A percentile compares a stretch with the other conserved stretches of the same genome.
Conservation (phyloP, 92 coral and sea anemone genomes). For the Muricea muricata region DNA sequence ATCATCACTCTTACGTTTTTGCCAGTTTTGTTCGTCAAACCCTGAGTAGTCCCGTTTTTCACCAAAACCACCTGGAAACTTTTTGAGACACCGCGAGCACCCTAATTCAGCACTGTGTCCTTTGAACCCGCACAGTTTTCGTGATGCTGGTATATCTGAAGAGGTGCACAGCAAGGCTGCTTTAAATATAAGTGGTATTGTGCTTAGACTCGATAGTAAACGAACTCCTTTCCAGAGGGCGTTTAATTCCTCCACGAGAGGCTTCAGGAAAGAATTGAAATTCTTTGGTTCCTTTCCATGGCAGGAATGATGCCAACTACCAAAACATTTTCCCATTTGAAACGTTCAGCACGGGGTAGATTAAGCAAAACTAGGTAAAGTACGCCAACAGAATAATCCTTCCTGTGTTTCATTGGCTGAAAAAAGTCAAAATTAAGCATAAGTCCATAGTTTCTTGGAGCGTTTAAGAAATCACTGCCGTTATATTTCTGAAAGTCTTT, state of each 20-base stretch:
- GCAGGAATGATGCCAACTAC: conserved; percentile 66
- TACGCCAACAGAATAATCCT: conserved; percentile 78
- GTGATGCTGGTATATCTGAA: conserved; percentile 71
- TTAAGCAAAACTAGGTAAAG: conserved; percentile 56
- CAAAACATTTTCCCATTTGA: conserved; percentile 70
- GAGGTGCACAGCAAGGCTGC: conserved; percentile 70
- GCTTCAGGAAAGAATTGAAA: conserved; percentile 52
- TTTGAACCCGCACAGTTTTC: conserved; percentile 73
- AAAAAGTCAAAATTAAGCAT: conserved; percentile 75
- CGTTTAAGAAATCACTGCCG: conserved; percentile 59
- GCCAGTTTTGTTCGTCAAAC: conserved; percentile 65
- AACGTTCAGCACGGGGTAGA: conserved; percentile 40
- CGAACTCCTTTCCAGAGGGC: conserved; percentile 63
- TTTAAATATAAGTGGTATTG: conserved; percentile 34
- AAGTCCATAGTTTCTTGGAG: conserved; percentile 65
- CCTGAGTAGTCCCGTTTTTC: conserved; percentile 63
- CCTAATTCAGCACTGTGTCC: conserved; percentile 61
- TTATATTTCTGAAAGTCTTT: conserved; percentile 46
- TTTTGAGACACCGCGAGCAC: conserved; percentile 60
- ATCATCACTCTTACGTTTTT: conserved; percentile 44
- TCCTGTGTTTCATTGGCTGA: conserved; percentile 69
- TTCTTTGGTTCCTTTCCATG: conserved; percentile 52
- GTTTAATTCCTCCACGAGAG: conserved; percentile 58
- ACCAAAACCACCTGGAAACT: conserved; percentile 63
- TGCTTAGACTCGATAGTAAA: background rate